phyloP scores from a whole-genome alignment of 1,140 invertebrate species.

The Palaemon carinicauda region DNA sequence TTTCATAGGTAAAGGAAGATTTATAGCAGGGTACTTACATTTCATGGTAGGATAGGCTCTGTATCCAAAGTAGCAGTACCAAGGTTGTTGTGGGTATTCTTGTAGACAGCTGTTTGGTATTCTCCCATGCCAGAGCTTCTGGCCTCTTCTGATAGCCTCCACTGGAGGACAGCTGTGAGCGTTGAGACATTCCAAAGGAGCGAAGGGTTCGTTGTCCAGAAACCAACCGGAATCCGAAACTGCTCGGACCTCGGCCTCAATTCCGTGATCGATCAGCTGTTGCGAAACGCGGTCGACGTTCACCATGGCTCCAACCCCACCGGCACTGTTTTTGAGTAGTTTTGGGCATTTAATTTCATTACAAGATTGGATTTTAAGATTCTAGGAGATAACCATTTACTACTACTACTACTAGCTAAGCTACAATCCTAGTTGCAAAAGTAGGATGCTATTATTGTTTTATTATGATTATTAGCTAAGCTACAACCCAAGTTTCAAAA shows the following conservation, averaged over 20 bases:
- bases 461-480: too few relatives aligned
- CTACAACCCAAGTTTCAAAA: too few relatives aligned
- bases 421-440: too few relatives aligned
- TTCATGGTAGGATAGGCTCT: conserved; percentile 85
- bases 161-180: conserved; percentile 60
- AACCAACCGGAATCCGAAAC: conserved; percentile 95
- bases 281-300: conserved; percentile 84
- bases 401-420: too few relatives aligned
- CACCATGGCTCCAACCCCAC: conserved; percentile 89
- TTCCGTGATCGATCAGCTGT: conserved; percentile 64
- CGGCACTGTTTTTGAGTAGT: conserved; percentile 75
- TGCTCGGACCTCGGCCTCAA: conserved; percentile 77
- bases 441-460: too few relatives aligned
- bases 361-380: too few relatives aligned
- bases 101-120: conserved; percentile 79
- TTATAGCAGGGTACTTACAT: conserved; percentile 72
- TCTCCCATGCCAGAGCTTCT: conserved; percentile 82
- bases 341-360: too few relatives aligned
- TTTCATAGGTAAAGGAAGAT: too few relatives aligned
- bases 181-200: conserved; percentile 66
- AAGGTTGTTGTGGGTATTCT: conserved; percentile 77
- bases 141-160: conserved; percentile 67
- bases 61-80: conserved; percentile 93
- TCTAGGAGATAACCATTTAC: too few relatives aligned
- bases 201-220: conserved; percentile 80